These are phyloP conservation scores for Ectemnius continuus DNA, from an alignment of 2,888 invertebrate species.

Conservation along the genomic window DNA sequence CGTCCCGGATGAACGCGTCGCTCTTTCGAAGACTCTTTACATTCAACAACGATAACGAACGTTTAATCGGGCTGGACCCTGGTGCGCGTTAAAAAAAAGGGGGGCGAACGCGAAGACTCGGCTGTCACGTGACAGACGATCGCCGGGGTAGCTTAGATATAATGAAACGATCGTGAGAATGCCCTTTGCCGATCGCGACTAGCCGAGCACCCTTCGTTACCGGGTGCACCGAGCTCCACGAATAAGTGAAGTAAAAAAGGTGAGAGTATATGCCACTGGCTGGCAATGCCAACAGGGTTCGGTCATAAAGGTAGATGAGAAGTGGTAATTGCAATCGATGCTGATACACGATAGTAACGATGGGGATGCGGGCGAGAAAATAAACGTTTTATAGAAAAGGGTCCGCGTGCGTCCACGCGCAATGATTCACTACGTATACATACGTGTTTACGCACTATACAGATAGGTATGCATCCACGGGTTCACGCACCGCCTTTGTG, in stretches of 20 bases:
- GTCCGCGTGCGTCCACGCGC: conserved; percentile 62
- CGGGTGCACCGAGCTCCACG: background rate
- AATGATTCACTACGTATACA: conserved; percentile 69
- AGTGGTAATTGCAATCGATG: conserved; percentile 6
- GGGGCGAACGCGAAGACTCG: conserved; percentile 12
- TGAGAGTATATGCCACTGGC: background rate
- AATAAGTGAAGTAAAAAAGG: background rate
- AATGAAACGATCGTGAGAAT: conserved; percentile 15
- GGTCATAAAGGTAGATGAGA: background rate
- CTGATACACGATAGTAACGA: conserved; percentile 46
- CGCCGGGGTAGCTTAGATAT: background rate
- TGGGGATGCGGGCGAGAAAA: conserved; percentile 49
- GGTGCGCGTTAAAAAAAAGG: conserved; percentile 16
- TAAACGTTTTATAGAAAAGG: conserved; percentile 57
- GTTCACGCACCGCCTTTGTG: conserved; percentile 32
- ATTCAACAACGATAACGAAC: conserved; percentile 39
- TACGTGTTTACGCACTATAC: conserved; percentile 68
- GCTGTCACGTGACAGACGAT: background rate
- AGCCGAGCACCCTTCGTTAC: background rate
- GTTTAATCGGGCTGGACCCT: conserved; percentile 21
- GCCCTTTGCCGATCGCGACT: conserved; percentile 10
- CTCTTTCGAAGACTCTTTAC: conserved; percentile 36
- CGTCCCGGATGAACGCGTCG: conserved; percentile 42
- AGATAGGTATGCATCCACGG: conserved; percentile 64
- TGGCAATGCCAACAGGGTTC: background rate